phyloP scores from a whole-genome alignment of 37 sponge, comb jelly and placozoan genomes.

The Spongia lamella region DNA sequence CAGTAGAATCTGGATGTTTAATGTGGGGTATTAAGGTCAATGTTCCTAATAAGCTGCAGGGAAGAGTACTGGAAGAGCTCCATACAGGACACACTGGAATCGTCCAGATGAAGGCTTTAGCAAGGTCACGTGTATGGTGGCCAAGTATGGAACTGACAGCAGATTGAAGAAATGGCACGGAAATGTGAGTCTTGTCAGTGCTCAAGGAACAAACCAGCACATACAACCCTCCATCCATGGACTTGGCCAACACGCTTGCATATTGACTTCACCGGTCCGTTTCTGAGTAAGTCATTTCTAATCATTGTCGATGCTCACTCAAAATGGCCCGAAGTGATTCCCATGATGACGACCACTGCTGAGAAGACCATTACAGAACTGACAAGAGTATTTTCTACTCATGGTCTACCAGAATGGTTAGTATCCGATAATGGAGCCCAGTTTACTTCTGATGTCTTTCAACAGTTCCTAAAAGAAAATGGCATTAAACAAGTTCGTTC shows the following conservation, averaged over 20 bases:
- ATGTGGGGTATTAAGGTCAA: slow-evolving; percentile 37
- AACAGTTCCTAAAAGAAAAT: slow-evolving; percentile 6
- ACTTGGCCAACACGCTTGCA: slow-evolving; percentile 20
- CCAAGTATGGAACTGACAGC: slow-evolving; percentile 25
- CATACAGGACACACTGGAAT: slow-evolving; percentile 33
- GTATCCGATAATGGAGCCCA: slow-evolving; percentile 37
- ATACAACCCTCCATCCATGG: slow-evolving; percentile 12
- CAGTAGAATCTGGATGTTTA: slow-evolving; percentile 34
- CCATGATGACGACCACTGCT: slow-evolving; percentile 23
- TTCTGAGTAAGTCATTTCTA: background rate
- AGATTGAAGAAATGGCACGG: slow-evolving; percentile 21
- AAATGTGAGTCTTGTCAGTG: slow-evolving; percentile 6
- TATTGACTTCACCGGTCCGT: slow-evolving; percentile 11
- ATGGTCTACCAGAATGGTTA: slow-evolving; percentile 5
- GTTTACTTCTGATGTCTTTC: slow-evolving; percentile 3
- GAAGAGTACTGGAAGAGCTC: background rate
- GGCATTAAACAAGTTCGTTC: slow-evolving; percentile 18
- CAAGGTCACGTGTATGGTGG: slow-evolving; percentile 35
- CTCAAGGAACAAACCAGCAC: slow-evolving; percentile 6
- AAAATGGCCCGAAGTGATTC: slow-evolving; percentile 36
- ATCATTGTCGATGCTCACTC: slow-evolving; percentile 20
- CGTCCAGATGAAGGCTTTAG: slow-evolving; percentile 24
- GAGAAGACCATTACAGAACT: slow-evolving; percentile 14
- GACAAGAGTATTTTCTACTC: slow-evolving; percentile 10
- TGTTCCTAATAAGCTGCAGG: slow-evolving; percentile 7